Evolutionary conservation across 2,797 vertebrate species (phyloP).

Genomic region (Oreonectes daqikongensis): DNA sequence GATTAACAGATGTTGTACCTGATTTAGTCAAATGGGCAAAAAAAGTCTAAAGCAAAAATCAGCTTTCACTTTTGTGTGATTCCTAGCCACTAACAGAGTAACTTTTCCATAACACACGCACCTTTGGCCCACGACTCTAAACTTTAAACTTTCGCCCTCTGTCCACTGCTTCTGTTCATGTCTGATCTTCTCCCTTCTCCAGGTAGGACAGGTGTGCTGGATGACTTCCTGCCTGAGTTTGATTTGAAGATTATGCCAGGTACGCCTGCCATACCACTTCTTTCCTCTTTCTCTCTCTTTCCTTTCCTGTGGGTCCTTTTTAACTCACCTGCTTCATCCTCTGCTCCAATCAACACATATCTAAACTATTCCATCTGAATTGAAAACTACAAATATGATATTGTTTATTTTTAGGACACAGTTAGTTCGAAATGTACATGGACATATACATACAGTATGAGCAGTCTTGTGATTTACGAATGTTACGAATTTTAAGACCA

Average conservation of each 20-base stretch:
- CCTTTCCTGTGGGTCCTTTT: slow-evolving; percentile 52
- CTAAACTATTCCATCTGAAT: not conserved
- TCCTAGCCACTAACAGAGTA: slow-evolving; percentile 25
- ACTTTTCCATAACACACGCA: slow-evolving; percentile 19
- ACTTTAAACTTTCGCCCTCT: slow-evolving; percentile 69
- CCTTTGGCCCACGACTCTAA: slow-evolving; percentile 50
- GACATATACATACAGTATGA: not conserved
- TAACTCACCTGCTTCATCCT: slow-evolving; percentile 23
- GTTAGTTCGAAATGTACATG: not conserved
- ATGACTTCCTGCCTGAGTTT: slow-evolving; percentile 98
- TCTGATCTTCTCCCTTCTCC: slow-evolving; percentile 86
- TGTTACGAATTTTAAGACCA: slow-evolving; percentile 45
- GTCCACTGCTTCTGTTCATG: slow-evolving; percentile 53
- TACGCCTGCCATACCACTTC: slow-evolving; percentile 77
- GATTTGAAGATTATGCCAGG: slow-evolving; percentile 99
- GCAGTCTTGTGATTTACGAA: slow-evolving; percentile 1
- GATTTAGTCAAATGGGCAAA: slow-evolving; percentile 3
- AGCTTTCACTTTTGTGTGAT: slow-evolving; percentile 14
- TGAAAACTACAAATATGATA: not conserved
- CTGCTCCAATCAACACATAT: slow-evolving; percentile 5
- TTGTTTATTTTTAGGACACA: not conserved
- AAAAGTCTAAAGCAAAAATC: slow-evolving; percentile 1
- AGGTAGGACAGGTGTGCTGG: slow-evolving; percentile 97
- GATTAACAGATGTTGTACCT: not conserved
- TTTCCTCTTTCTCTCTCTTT: slow-evolving; percentile 56